Conservation (phyloP, 2,888 invertebrate genomes). For the Drosophila pegasa region DNA sequence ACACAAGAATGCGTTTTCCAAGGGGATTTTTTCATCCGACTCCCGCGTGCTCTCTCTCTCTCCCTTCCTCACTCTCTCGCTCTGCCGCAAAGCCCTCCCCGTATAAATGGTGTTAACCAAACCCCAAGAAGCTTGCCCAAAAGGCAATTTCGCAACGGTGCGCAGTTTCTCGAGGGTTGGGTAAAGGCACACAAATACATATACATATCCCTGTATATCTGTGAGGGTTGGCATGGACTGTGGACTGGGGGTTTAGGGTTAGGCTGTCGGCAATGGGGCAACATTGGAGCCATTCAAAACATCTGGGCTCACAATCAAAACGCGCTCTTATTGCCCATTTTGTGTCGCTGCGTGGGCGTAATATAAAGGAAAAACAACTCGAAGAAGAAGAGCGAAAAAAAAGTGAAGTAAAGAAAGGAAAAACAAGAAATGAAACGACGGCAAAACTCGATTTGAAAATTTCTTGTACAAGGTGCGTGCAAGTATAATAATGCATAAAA, state of each 20-base stretch:
- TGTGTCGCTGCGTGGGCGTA: constrained; percentile 61
- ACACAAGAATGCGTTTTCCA: background rate
- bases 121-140: constrained; percentile 32
- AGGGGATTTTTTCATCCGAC: constrained; percentile 5
- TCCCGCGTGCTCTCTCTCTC: background rate
- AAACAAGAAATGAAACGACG: constrained; percentile 42
- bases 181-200: background rate
- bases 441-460: constrained; percentile 60
- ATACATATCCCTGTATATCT: background rate
- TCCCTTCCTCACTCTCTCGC: background rate
- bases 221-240: background rate
- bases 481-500: constrained; percentile 18
- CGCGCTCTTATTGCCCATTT: constrained; percentile 70
- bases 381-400: background rate
- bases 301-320: constrained; percentile 70
- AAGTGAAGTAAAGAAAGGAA: constrained; percentile 12
- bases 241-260: constrained; percentile 50
- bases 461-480: constrained; percentile 35
- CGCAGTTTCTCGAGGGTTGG: constrained; percentile 37
- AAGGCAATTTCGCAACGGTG: constrained; percentile 64
- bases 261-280: constrained; percentile 42
- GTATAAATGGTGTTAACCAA: constrained; percentile 10
- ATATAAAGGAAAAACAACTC: constrained; percentile 37
- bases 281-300: constrained; percentile 61
- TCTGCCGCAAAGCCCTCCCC: background rate